Conservation (phyloP, 2,113 vertebrate species). For the Melanocharis versteri region DNA sequence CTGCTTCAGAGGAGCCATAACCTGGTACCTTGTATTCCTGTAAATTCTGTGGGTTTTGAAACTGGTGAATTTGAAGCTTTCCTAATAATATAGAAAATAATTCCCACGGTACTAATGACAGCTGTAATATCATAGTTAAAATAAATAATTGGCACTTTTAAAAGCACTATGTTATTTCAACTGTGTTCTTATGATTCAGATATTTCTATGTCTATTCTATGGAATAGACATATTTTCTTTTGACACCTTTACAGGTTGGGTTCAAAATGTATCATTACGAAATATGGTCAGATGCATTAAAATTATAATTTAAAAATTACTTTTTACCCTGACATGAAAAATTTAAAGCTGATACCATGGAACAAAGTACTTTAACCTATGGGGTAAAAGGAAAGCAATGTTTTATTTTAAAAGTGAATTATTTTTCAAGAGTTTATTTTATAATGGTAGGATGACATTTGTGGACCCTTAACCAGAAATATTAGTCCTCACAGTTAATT, state of each 20-base stretch:
- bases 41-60: not conserved
- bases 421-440: conserved; percentile 57
- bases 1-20: not conserved
- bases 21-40: not conserved
- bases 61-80: not conserved
- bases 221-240: conserved; percentile 53
- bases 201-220: conserved; percentile 9
- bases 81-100: not conserved
- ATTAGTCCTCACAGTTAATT: conserved; percentile 37
- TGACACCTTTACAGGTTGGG: conserved; percentile 60
- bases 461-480: conserved; percentile 39
- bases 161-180: conserved; percentile 49
- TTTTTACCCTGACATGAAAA: conserved; percentile 61
- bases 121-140: conserved; percentile 40
- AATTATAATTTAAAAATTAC: conserved; percentile 65
- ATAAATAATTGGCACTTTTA: conserved; percentile 57
- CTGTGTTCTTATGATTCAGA: not conserved
- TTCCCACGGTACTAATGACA: not conserved
- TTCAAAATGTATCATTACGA: conserved; percentile 50
- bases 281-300: conserved; percentile 56
- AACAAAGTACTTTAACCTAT: conserved; percentile 57
- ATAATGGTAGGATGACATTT: conserved; percentile 26
- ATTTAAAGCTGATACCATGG: conserved; percentile 18
- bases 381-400: conserved; percentile 50
- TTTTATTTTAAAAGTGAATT: conserved; percentile 58